Evolutionary conservation across 2,797 vertebrate species (phyloP).

Genomic region (Coranthus polyacanthus): DNA sequence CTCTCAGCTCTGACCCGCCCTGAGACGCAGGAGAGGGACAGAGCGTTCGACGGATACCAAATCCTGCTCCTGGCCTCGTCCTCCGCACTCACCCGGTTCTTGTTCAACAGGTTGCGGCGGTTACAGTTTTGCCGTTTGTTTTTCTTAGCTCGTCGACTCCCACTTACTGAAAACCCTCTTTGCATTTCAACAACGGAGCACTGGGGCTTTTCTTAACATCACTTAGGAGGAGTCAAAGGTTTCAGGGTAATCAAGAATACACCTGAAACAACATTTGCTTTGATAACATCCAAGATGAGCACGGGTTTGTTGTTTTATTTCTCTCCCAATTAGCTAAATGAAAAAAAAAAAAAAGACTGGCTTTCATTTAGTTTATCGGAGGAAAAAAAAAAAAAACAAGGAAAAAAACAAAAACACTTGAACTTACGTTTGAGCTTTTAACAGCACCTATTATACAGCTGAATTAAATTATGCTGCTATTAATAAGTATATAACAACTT

Average conservation of each 20-base stretch:
- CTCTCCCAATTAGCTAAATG: conserved; percentile 37
- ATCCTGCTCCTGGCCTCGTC: conserved; percentile 50
- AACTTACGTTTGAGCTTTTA: conserved; percentile 39
- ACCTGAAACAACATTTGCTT: conserved; percentile 39
- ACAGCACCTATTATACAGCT: conserved; percentile 1
- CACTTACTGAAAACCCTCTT: conserved; percentile 26
- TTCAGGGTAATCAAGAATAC: conserved; percentile 16
- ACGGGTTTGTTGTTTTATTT: conserved; percentile 30
- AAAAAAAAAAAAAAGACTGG: conserved; percentile 5
- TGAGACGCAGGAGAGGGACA: too few species aligned
- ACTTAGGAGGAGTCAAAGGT: conserved; percentile 39
- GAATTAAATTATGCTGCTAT: conserved; percentile 20
- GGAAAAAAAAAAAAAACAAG: conserved; percentile 45
- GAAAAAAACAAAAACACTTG: conserved; percentile 43
- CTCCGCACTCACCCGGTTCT: conserved; percentile 52
- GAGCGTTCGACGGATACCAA: conserved; percentile 29
- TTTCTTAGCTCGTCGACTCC: conserved; percentile 33
- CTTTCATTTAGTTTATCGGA: conserved; percentile 29
- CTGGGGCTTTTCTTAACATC: conserved; percentile 9
- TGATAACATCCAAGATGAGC: conserved; percentile 52
- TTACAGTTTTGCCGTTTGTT: conserved; percentile 54
- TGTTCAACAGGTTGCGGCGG: conserved; percentile 72
- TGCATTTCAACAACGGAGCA: conserved; percentile 45
- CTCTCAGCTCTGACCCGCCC: conserved; percentile 59
- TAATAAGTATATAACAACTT: conserved; percentile 16